Evolutionary conservation across 2,797 vertebrate species (phyloP).

Genomic region (Trematocara caparti): DNA sequence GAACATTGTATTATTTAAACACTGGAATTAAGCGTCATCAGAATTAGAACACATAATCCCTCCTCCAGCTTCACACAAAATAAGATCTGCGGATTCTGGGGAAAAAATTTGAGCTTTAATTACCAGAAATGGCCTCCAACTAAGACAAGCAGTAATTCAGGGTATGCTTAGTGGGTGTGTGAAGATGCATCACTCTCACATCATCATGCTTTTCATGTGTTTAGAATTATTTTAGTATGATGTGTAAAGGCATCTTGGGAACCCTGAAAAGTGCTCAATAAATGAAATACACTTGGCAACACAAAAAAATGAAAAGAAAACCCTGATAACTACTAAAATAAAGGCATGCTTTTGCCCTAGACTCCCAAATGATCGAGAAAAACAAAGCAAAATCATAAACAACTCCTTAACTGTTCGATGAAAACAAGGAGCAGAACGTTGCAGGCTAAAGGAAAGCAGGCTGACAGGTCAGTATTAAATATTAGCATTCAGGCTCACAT

Average conservation of each 20-base stretch:
- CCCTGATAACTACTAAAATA: not conserved
- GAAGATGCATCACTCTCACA: not conserved
- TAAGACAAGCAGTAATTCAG: not conserved
- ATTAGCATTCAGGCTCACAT: not conserved
- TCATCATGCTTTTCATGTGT: not conserved
- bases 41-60: slow-evolving; percentile 11
- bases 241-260: not conserved
- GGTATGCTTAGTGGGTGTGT: not conserved
- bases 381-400: not conserved
- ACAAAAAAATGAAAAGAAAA: not conserved
- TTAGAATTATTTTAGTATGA: not conserved
- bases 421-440: not conserved
- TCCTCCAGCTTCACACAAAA: slow-evolving; percentile 1
- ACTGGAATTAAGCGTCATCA: not conserved
- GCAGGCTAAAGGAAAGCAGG: not conserved
- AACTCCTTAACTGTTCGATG: not conserved
- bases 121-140: not conserved
- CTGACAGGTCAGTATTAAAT: not conserved
- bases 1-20: not conserved
- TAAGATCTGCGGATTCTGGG: not conserved
- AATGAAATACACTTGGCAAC: not conserved
- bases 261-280: not conserved
- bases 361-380: not conserved
- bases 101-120: not conserved
- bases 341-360: not conserved